Percentiles rank a stretch among this genome's conserved stretches.
Conservation (phyloP, 2,797 vertebrate genomes). For the Smutsia gigantea region DNA sequence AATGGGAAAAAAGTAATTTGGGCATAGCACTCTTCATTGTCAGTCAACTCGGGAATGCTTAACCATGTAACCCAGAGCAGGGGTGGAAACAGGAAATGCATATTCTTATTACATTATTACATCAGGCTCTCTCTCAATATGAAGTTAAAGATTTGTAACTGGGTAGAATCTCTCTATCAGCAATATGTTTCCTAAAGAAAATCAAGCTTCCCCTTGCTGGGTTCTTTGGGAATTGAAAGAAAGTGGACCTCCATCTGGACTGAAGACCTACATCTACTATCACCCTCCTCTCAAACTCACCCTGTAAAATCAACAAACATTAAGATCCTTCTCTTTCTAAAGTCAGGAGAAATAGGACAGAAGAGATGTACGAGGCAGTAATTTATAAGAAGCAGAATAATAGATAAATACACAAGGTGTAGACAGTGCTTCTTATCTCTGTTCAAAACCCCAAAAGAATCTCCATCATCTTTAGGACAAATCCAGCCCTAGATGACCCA, state of each 20-base stretch:
- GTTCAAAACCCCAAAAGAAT: neutral
- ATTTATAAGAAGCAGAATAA: neutral
- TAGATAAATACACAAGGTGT: neutral
- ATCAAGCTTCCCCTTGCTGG: neutral
- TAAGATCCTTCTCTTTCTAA: neutral
- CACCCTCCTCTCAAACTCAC: neutral
- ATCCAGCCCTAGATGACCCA: neutral
- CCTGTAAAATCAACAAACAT: neutral
- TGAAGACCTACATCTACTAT: neutral
- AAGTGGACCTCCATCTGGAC: neutral
- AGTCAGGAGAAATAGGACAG: neutral
- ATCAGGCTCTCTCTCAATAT: neutral
- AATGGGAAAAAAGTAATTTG: neutral
- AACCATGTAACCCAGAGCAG: neutral
- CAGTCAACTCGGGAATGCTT: conserved; percentile 19
- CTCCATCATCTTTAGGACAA: neutral
- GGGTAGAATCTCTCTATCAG: neutral
- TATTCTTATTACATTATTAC: neutral
- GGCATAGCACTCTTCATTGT: neutral
- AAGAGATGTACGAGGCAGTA: neutral
- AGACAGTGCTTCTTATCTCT: neutral
- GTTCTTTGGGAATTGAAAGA: neutral
- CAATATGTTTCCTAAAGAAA: conserved; percentile 29
- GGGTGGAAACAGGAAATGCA: neutral
- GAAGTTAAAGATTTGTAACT: neutral